Evolutionary conservation across 2,888 invertebrate species (phyloP), one percentile per base, ranked within the genome.

Genomic region (Drosophila nr. perissopoda): DNA sequence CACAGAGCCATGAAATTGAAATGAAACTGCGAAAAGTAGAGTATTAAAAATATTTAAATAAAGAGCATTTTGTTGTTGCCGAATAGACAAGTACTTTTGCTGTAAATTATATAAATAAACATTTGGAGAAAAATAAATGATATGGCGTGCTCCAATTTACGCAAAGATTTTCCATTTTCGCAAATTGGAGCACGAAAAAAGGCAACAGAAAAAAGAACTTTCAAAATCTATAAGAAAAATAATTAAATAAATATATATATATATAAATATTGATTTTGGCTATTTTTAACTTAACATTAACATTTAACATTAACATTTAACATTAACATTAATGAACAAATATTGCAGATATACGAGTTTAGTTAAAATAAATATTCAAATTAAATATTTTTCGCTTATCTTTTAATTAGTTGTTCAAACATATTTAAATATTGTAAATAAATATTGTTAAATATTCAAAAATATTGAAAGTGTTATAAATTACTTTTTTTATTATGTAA

Each of bases 1-100:
- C 88, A 91, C 80, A 83, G 80, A 86, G 82, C 89, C 91, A 91
- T 91, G 90, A 91, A 91, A 91, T 91, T 90, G 87, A 89, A 90
- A 90, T 80, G 87, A 66, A 69, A 72, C 69, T 56, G 73, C 51
- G 45, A 63, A 51, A 69, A 60, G 48, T 27, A 63, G 45, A 33
- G 59, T 64, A 67, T 63, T 60, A 52, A 75, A 70, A 65, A 61
- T 33, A 40, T 27, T 6, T 2, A 4, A 27, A 60, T 42, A 49
- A 54, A 56, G 13, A 13, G 0, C 36, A n/a, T n/a, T 33, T 34
- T 18, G 0, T 13, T n/a, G 38, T 31, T 31, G 25, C 18, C 42
- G 54, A 42, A 51, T 40, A 3, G 3, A 2, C 8, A 34, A 70
- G 31, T 33, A 53, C 53, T n/a, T 53, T 68, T 8, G 2, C 4